Conservation (phyloP, 2,113 vertebrate species). For the Dunckerocampus dactyliophorus region DNA sequence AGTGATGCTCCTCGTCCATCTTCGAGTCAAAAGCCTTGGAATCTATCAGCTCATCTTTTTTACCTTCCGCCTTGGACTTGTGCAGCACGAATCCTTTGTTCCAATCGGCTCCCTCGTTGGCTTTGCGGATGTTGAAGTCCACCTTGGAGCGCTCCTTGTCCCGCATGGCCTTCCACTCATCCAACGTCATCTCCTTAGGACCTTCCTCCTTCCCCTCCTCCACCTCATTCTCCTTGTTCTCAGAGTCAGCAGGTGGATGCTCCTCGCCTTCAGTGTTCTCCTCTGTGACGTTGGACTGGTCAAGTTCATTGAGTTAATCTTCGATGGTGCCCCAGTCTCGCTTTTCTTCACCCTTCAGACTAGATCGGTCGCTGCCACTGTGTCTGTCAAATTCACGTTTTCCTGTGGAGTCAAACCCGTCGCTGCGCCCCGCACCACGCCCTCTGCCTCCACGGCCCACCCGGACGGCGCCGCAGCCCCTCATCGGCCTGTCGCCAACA, state of each 20-base stretch:
- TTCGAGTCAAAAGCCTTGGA: conserved; percentile 51
- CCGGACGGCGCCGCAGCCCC: conserved; percentile 83
- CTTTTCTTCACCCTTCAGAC: conserved; percentile 95
- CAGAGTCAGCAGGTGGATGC: conserved; percentile 90
- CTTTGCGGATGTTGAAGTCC: conserved; percentile 98
- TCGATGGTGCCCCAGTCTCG: conserved; percentile 99
- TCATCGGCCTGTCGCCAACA: conserved; percentile 82
- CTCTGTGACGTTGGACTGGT: conserved; percentile 91
- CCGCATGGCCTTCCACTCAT: conserved; percentile 98
- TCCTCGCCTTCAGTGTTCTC: conserved; percentile 95
- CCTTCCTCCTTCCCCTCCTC: conserved; percentile 98
- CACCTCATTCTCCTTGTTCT: conserved; percentile 98
- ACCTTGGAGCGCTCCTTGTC: conserved; percentile 95
- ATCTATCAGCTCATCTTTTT: conserved; percentile 59
- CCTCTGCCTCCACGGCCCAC: conserved; percentile 82
- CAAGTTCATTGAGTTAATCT: conserved; percentile 93
- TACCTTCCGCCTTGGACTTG: conserved; percentile 90
- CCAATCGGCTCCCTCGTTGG: conserved; percentile 95
- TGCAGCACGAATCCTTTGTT: conserved; percentile 96
- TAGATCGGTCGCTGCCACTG: conserved; percentile 95
- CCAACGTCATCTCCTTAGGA: conserved; percentile 97
- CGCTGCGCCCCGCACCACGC: conserved; percentile 87
- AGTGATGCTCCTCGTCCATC: conserved; percentile 87
- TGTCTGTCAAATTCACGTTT: conserved; percentile 98
- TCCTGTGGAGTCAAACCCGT: conserved; percentile 94